Percentiles rank a stretch among this genome's conserved stretches.
phyloP scores from a whole-genome alignment of 2,113 vertebrate genomes.

The Pitta sordida region DNA sequence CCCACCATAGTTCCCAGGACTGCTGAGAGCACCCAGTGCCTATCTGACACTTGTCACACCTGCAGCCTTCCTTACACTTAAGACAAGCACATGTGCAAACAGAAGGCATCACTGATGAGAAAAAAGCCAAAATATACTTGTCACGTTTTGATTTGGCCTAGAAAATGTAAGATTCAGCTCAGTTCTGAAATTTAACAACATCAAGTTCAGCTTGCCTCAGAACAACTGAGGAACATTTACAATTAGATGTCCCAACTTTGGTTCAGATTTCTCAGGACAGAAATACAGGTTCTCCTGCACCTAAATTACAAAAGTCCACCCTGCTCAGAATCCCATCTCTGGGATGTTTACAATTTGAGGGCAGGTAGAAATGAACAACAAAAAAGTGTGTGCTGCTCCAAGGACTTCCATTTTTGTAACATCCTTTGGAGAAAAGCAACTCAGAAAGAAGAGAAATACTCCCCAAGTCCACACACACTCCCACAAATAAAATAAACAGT shows the following conservation, averaged over 20 bases:
- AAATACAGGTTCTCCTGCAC: neutral
- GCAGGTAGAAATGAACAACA: neutral
- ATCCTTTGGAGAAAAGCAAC: neutral
- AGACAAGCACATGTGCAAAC: neutral
- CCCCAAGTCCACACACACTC: neutral
- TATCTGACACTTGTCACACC: neutral
- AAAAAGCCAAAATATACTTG: neutral
- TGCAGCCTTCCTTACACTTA: neutral
- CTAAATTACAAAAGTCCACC: neutral
- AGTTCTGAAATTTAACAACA: neutral
- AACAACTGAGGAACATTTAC: neutral
- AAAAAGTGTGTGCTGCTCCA: neutral
- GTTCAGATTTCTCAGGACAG: neutral
- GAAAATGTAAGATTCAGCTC: neutral
- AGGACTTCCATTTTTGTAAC: neutral
- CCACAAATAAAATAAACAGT: neutral
- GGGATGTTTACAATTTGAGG: neutral
- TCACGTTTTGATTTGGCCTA: neutral
- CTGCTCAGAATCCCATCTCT: neutral
- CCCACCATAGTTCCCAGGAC: neutral
- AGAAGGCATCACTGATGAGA: neutral
- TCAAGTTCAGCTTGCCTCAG: neutral
- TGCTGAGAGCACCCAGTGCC: neutral
- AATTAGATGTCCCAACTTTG: neutral
- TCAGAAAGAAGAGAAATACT: neutral